phyloP scores from a whole-genome alignment of 1,140 invertebrate species.

The Pachypeltis micranthus region DNA sequence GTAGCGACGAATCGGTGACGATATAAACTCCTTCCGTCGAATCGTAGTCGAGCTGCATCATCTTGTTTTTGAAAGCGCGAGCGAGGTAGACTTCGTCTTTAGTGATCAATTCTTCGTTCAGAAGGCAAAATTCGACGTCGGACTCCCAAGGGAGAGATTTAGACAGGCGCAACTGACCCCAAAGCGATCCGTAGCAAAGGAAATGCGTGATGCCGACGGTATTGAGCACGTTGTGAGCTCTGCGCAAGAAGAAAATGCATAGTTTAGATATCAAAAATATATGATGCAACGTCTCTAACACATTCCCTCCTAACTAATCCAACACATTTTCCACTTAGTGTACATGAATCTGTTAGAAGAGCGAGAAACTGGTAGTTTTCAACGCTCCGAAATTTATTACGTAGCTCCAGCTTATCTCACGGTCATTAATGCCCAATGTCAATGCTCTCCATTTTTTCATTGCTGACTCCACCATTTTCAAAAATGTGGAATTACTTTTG shows the following conservation, averaged over 20 bases:
- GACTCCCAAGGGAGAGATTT: slow-evolving; percentile 39
- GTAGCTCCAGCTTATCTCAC: too few relatives aligned
- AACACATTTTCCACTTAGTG: not conserved
- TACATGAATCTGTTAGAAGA: too few relatives aligned
- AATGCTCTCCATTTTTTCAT: too few relatives aligned
- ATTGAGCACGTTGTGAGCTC: slow-evolving; percentile 29
- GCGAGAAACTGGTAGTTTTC: too few relatives aligned
- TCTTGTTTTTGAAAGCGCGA: slow-evolving; percentile 32
- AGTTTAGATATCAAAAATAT: too few relatives aligned
- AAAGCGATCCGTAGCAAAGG: slow-evolving; percentile 42
- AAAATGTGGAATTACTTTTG: too few relatives aligned
- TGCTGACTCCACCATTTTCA: too few relatives aligned
- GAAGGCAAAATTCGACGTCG: slow-evolving; percentile 38
- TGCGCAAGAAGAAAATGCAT: too few relatives aligned
- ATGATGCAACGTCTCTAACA: not conserved
- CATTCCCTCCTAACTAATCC: not conserved
- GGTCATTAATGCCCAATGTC: too few relatives aligned
- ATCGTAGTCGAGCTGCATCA: slow-evolving; percentile 34
- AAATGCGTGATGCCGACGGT: slow-evolving; percentile 35
- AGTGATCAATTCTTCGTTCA: slow-evolving; percentile 35
- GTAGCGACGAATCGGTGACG: slow-evolving; percentile 26
- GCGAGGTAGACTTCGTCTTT: slow-evolving; percentile 36
- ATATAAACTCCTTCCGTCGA: slow-evolving; percentile 36
- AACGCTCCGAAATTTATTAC: too few relatives aligned
- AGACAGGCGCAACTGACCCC: slow-evolving; percentile 38